phyloP scores from a whole-genome alignment of 2,113 vertebrate species.

The Canis aureus region DNA sequence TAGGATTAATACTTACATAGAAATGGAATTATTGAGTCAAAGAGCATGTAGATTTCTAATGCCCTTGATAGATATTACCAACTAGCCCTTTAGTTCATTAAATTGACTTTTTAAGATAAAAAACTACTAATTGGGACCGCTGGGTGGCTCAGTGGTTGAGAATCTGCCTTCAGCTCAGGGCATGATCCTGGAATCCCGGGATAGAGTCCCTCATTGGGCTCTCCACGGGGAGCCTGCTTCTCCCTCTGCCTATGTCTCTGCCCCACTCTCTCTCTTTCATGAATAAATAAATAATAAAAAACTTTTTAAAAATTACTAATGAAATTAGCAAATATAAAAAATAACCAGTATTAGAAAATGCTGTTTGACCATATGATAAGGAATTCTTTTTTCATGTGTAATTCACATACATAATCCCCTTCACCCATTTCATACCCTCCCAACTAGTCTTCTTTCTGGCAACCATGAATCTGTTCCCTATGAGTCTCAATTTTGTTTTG shows the following conservation, averaged over 20 bases:
- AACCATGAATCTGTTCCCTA: neutral
- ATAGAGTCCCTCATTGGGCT: no score
- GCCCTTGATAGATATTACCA: slow-evolving; percentile 7
- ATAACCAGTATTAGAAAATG: neutral
- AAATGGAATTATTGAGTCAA: slow-evolving; percentile 31
- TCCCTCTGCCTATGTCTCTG: no score
- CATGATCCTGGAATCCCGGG: no score
- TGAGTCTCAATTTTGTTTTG: neutral
- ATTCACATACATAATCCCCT: neutral
- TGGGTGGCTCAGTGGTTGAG: no score
- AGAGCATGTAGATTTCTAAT: neutral
- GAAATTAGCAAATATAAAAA: slow-evolving; percentile 17
- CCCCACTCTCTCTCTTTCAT: no score
- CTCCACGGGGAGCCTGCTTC: no score
- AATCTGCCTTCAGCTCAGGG: no score
- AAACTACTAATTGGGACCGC: no score
- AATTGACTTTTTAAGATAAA: slow-evolving; percentile 28
- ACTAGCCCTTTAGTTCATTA: neutral
- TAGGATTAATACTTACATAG: neutral
- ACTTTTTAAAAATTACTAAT: neutral
- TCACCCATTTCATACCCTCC: neutral
- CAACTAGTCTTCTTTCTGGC: neutral
- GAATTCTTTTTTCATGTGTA: neutral
- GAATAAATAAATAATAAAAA: no score
- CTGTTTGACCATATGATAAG: neutral